Percentiles rank a stretch among this genome's conserved stretches.
phyloP scores from a whole-genome alignment of 2,113 vertebrate species.

The Pteruthius melanotis region DNA sequence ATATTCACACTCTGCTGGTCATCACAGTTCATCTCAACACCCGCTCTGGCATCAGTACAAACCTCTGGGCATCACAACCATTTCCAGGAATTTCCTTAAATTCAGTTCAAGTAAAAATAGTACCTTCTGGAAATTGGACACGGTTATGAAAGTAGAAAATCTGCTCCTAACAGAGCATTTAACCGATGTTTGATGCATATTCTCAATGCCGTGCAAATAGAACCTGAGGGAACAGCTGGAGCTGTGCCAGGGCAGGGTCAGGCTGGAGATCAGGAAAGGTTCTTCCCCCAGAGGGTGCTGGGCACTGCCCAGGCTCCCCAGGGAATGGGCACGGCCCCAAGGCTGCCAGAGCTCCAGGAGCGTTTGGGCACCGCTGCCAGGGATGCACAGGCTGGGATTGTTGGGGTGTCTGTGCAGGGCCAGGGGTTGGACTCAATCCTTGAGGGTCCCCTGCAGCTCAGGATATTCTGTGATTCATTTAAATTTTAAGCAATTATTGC shows the following conservation, averaged over 20 bases:
- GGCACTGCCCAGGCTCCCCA: neutral
- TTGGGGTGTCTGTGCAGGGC: too few relatives aligned
- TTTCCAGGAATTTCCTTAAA: neutral
- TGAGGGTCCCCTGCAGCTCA: neutral
- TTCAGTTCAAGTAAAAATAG: neutral
- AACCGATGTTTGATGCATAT: neutral
- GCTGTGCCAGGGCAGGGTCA: neutral
- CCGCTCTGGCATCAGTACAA: neutral
- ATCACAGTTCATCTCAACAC: neutral
- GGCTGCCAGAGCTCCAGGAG: neutral
- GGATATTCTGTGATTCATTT: neutral
- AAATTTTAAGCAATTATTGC: neutral
- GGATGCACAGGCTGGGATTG: neutral
- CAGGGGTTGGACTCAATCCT: neutral
- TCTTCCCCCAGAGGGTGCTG: neutral
- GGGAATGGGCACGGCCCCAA: neutral
- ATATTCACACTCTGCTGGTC: neutral
- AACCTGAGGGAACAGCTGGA: neutral
- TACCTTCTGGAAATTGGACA: neutral
- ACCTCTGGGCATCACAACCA: neutral
- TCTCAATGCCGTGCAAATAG: neutral
- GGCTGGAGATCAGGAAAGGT: neutral
- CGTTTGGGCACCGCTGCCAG: fast-evolving
- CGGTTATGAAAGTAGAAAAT: neutral
- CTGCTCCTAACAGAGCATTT: neutral